Conservation (phyloP, 2,888 invertebrate genomes). For the Dynastes maya region DNA sequence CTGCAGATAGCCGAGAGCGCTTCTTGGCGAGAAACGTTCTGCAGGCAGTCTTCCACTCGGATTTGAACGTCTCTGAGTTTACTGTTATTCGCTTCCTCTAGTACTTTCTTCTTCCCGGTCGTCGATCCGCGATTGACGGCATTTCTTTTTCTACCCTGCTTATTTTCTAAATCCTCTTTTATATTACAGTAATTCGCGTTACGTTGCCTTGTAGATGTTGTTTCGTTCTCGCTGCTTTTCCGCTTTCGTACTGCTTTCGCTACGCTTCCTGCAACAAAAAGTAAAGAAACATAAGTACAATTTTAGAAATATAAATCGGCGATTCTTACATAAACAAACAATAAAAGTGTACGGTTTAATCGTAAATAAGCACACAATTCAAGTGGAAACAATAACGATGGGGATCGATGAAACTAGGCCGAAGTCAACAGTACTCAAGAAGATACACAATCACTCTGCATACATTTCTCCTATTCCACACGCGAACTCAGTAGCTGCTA, state of each 20-base stretch:
- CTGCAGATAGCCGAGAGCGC: conserved; percentile 62
- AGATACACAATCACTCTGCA: conserved; percentile 57
- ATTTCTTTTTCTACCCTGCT: conserved; percentile 63
- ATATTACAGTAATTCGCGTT: conserved; percentile 59
- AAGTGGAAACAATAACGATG: conserved; percentile 49
- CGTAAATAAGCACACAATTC: conserved; percentile 32
- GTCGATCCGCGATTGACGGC: conserved; percentile 63
- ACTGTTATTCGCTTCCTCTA: conserved; percentile 70
- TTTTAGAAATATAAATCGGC: conserved; percentile 18
- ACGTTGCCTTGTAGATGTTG: conserved; percentile 59
- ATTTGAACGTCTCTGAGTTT: conserved; percentile 69
- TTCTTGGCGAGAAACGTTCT: conserved; percentile 60
- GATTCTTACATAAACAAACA: neutral
- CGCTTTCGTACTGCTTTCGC: conserved; percentile 63
- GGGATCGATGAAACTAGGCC: conserved; percentile 58
- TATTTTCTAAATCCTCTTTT: conserved; percentile 68
- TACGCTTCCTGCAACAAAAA: conserved; percentile 60
- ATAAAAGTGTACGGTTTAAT: neutral
- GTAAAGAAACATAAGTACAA: conserved; percentile 42
- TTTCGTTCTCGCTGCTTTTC: conserved; percentile 66
- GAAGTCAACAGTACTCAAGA: conserved; percentile 60
- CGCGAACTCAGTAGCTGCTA: conserved; percentile 55
- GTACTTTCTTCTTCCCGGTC: conserved; percentile 67
- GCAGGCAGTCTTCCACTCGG: conserved; percentile 69
- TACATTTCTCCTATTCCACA: conserved; percentile 59